These are phyloP conservation scores for Xenopus laevis DNA, from an alignment of 2,113 vertebrate species.

Conservation along the genomic window DNA sequence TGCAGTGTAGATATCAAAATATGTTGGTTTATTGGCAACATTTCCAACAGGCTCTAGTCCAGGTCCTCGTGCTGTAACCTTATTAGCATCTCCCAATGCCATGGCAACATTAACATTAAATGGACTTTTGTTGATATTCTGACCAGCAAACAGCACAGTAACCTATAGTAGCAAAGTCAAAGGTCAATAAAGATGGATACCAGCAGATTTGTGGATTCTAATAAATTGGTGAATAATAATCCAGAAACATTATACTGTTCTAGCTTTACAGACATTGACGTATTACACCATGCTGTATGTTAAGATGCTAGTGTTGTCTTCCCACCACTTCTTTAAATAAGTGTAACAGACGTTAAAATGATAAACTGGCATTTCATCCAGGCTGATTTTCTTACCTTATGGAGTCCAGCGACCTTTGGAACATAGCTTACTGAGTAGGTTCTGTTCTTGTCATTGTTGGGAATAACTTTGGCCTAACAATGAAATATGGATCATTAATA, in stretches of 20 bases:
- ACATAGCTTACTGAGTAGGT: slow-evolving; percentile 85
- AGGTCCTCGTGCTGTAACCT: slow-evolving; percentile 84
- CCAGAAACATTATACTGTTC: too few species aligned
- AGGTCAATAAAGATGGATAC: not conserved
- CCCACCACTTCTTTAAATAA: too few species aligned
- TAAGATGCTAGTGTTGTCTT: too few species aligned
- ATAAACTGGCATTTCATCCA: too few species aligned
- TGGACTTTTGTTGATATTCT: slow-evolving; percentile 86
- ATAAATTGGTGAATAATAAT: too few species aligned
- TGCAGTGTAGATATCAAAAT: slow-evolving; percentile 95
- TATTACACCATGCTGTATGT: too few species aligned
- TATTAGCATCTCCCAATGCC: slow-evolving; percentile 82
- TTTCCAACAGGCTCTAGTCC: slow-evolving; percentile 83
- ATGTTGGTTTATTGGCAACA: slow-evolving; percentile 85
- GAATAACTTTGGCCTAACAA: slow-evolving; percentile 81
- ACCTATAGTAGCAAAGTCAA: slow-evolving; percentile 64
- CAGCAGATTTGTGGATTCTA: too few species aligned
- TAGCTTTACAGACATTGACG: too few species aligned
- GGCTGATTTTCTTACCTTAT: slow-evolving; percentile 71
- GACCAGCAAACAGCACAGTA: slow-evolving; percentile 91
- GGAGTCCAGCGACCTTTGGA: slow-evolving; percentile 89
- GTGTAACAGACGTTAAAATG: too few species aligned
- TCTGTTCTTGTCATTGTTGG: slow-evolving; percentile 89
- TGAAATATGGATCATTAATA: not conserved
- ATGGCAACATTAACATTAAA: slow-evolving; percentile 82